phyloP scores from a whole-genome alignment of 2,888 invertebrate genomes.

The Cactoblastis cactorum region DNA sequence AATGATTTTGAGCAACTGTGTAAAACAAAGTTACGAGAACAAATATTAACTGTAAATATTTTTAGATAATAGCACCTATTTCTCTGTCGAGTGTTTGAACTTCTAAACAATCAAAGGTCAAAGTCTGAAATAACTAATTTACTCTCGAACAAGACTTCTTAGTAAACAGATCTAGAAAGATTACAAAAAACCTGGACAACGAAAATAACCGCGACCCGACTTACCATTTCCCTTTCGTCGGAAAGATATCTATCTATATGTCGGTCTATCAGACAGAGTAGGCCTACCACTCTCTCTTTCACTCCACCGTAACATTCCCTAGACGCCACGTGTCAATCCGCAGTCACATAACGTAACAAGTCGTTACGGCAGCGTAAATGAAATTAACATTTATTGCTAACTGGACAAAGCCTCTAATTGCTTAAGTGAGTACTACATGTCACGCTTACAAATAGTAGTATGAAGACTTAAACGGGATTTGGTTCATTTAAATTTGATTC shows the following conservation, averaged over 20 bases:
- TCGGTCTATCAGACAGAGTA: conserved; percentile 53
- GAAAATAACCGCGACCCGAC: conserved; percentile 53
- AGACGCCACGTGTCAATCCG: conserved; percentile 63
- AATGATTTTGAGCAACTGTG: too few species aligned
- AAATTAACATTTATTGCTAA: conserved; percentile 54
- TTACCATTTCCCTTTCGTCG: conserved; percentile 64
- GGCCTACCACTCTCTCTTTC: conserved; percentile 42
- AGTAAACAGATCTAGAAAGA: conserved; percentile 25
- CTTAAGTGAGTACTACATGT: conserved; percentile 32
- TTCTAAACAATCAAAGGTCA: too few species aligned
- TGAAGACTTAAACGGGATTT: conserved; percentile 22
- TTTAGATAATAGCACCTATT: too few species aligned
- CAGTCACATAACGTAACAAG: conserved; percentile 51
- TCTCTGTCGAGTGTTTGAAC: too few species aligned
- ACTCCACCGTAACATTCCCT: conserved; percentile 50
- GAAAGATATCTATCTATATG: conserved; percentile 63
- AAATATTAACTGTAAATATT: too few species aligned
- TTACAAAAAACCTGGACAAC: conserved; percentile 48
- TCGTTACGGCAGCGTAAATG: conserved; percentile 42
- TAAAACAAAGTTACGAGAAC: too few species aligned
- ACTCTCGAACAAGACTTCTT: neutral
- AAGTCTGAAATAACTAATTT: too few species aligned
- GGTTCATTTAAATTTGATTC: conserved; percentile 32
- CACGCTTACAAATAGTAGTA: conserved; percentile 20
- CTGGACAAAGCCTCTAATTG: conserved; percentile 55